Base-by-base conservation (phyloP, 2,113 vertebrate species). In the Typhlomys cinereus region DNA sequence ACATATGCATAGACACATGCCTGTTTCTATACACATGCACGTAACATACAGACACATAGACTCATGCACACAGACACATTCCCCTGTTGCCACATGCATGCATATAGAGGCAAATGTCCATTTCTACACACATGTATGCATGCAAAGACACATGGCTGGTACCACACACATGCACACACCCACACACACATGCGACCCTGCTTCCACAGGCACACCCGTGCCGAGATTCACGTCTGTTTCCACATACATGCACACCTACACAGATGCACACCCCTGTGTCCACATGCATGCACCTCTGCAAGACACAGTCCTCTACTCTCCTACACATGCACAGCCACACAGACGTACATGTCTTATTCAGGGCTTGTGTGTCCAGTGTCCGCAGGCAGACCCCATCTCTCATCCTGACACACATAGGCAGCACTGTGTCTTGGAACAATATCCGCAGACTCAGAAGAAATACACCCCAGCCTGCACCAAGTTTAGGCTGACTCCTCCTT, bases 401-500 rank as follows among this genome's bases (percentile, higher is more conserved):
- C 21, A 25, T 29, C 29, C 25, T 4, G 76, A 39, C 11, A 39
- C 10, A 0, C 10, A 5, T 67, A 73, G 13, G 20, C 59, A 44
- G 23, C 61, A 7, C 18, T 1, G 25, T 11, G 0, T 18, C 52
- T 31, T 50, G 25, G 46, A 44, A 50, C 7, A 2, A 4, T 7
- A 18, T 2, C 39, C 48, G 17, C 0, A 2, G 61, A 36, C 64
- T 15, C n/a, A 5, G 39, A 29, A 39, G 36, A 41, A 75, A 75
- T 18, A n/a, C 17, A 52, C 2, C 52, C 25, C 27, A 15, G 20
- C 29, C 70, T n/a, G n/a, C 41, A 2, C 41, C 7, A 41, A 78
- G 36, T 23, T 4, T 0, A 9, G 4, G 1, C 5, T 20, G 2
- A 9, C 21, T 84, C 31, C 0, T 10, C 15, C 36, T 27, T 85